A percentile compares a stretch with the other conserved stretches of the same genome.
Evolutionary conservation across 2,797 vertebrate genomes (phyloP).

Genomic region (Melanotaenia parkinsoni): DNA sequence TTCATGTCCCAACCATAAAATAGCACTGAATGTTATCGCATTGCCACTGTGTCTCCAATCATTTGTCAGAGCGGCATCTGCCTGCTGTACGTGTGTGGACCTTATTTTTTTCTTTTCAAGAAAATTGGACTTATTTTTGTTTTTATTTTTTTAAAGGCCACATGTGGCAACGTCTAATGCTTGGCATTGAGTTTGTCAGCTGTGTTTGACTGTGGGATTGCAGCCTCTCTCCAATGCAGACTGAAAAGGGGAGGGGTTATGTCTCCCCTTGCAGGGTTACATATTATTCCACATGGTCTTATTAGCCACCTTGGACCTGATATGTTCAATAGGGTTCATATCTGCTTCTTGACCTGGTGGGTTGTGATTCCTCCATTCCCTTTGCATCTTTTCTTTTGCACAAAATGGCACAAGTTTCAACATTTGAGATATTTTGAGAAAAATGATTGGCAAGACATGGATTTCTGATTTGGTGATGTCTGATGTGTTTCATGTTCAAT

Average conservation of each 20-base stretch:
- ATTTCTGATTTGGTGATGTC: slow-evolving; percentile 63
- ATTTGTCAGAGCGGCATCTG: slow-evolving; percentile 70
- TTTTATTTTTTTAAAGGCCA: slow-evolving; percentile 45
- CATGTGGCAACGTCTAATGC: slow-evolving; percentile 70
- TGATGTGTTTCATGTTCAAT: slow-evolving; percentile 63
- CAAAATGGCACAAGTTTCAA: slow-evolving; percentile 72
- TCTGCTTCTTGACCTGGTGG: slow-evolving; percentile 84
- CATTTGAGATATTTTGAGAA: slow-evolving; percentile 49
- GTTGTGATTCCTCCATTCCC: slow-evolving; percentile 80
- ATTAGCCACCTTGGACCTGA: slow-evolving; percentile 79
- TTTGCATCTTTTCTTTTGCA: slow-evolving; percentile 89
- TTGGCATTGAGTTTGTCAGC: slow-evolving; percentile 84
- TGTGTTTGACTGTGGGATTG: slow-evolving; percentile 90
- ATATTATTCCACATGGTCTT: slow-evolving; percentile 75
- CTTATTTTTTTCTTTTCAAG: slow-evolving; percentile 55
- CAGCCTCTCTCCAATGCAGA: slow-evolving; percentile 86
- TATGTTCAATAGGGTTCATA: slow-evolving; percentile 92
- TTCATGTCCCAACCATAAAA: slow-evolving; percentile 73
- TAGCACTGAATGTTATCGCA: slow-evolving; percentile 71
- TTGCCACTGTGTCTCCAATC: slow-evolving; percentile 77
- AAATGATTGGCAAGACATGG: slow-evolving; percentile 53
- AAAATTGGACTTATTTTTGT: slow-evolving; percentile 60
- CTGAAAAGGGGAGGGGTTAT: slow-evolving; percentile 67
- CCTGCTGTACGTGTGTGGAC: slow-evolving; percentile 68
- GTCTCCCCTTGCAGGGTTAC: slow-evolving; percentile 70